Evolutionary conservation across 2,797 vertebrate species (phyloP), one percentile per base, ranked within the genome.

Genomic region (Sparidentex hasta): DNA sequence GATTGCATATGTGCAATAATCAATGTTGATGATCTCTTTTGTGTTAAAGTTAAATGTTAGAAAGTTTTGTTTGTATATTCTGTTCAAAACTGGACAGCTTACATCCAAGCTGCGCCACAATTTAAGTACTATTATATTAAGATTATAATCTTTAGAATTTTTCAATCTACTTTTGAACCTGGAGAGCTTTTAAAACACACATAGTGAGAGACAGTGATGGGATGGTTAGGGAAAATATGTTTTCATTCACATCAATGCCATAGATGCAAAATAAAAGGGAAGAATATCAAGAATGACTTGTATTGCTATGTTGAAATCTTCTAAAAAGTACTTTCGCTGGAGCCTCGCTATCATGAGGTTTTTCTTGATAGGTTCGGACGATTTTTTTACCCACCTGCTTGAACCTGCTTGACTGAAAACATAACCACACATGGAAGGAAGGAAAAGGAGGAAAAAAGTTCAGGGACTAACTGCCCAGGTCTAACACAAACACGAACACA

Each of bases 401-500:
- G n/a, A 38, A 11, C 38, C 38, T 38, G 38, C 38, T 38, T 38
- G 38, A 27, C 46, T 51, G 47, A 70, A 65, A 55, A 21, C n/a
- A 17, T 17, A 27, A 66, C 18, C 38, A 11, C 9, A 1, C 8
- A 38, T 38, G 11, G n/a, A n/a, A n/a, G n/a, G n/a, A n/a, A n/a
- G n/a, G n/a, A n/a, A n/a, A n/a, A 38, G 38, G 38, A 61, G 25
- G 7, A 27, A 43, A 65, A 0, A 16, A 54, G 18, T 50, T 67
- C 16, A 41, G 16, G 6, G 5, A 14, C 21, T 18, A 47, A 81
- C 44, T 51, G 38, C 51, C 11, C 17, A 41, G 27, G 20, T 80
- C 8, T 13, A 52, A 72, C 54, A 73, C 27, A 75, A 41, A 73
- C 46, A 73, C 38, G 62, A 6, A 70, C 57, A 74, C 47, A 59